Percentiles rank a stretch among this genome's conserved stretches.
Conservation (phyloP, 2,888 invertebrate species). For the Ectemnius continuus region DNA sequence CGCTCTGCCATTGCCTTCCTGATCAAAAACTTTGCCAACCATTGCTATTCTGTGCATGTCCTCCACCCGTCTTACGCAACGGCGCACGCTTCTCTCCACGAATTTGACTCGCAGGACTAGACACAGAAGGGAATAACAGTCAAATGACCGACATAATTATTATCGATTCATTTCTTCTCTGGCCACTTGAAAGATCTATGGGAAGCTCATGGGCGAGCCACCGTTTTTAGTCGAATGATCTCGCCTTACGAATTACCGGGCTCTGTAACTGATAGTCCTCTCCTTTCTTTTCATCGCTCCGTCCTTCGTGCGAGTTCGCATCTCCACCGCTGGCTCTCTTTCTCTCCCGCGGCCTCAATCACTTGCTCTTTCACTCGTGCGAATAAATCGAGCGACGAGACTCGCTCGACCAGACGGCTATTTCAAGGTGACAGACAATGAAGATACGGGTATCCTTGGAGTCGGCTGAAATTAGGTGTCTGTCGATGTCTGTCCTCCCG, state of each 20-base stretch:
- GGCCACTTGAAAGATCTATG: background rate
- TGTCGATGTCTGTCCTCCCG: constrained; percentile 27
- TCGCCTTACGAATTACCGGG: constrained; percentile 23
- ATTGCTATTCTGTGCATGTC: constrained; percentile 1
- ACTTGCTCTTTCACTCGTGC: constrained; percentile 26
- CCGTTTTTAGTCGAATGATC: background rate
- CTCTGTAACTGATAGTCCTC: constrained; percentile 11
- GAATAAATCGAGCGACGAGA: constrained; percentile 16
- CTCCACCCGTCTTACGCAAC: background rate
- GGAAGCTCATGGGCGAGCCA: background rate
- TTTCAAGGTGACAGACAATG: constrained; percentile 56
- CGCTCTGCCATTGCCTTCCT: background rate
- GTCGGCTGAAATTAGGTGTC: constrained; percentile 49
- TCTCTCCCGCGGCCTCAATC: background rate
- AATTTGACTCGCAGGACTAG: background rate
- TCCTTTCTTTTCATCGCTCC: constrained; percentile 20
- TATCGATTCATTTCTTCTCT: background rate
- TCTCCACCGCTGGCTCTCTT: background rate
- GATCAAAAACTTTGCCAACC: background rate
- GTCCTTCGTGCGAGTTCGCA: background rate
- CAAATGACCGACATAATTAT: background rate
- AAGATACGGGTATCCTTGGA: constrained; percentile 44
- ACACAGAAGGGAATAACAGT: background rate
- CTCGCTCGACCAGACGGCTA: constrained; percentile 38
- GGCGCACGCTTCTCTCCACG: background rate